Percentiles rank a stretch among this genome's conserved stretches.
Evolutionary conservation across 2,797 vertebrate genomes (phyloP).

Genomic region (Nannoperca obscura): DNA sequence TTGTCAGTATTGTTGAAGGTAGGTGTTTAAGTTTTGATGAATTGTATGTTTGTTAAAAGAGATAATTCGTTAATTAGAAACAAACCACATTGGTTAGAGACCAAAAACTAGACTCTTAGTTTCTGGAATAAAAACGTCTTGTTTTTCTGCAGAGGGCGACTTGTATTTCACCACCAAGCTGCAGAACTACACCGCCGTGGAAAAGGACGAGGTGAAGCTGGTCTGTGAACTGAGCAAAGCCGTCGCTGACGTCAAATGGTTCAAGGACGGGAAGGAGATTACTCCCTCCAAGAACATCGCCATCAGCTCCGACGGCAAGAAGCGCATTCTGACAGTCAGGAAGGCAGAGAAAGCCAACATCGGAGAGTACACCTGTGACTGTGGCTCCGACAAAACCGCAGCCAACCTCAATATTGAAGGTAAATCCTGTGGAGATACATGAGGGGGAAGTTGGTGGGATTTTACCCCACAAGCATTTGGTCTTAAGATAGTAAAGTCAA

Average conservation of each 20-base stretch:
- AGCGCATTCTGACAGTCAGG: conserved; percentile 91
- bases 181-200: conserved; percentile 95
- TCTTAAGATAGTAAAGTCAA: not conserved
- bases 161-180: conserved; percentile 96
- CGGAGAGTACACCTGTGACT: conserved; percentile 95
- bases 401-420: conserved; percentile 95
- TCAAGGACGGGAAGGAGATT: conserved; percentile 94
- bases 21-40: not conserved
- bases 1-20: not conserved
- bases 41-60: no score
- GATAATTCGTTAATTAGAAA: not conserved
- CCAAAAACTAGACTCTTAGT: not conserved
- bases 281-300: conserved; percentile 92
- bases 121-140: not conserved
- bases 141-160: conserved; percentile 92
- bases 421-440: conserved; percentile 53
- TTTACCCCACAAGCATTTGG: not conserved
- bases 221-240: conserved; percentile 96
- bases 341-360: conserved; percentile 94
- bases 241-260: conserved; percentile 94
- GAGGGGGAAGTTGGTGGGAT: no score
- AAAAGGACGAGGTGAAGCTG: conserved; percentile 94
- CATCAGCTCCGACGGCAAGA: conserved; percentile 92
- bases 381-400: conserved; percentile 94
- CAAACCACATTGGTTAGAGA: no score